phyloP scores from a whole-genome alignment of 2,888 invertebrate species.

The Sympetrum striolatum region DNA sequence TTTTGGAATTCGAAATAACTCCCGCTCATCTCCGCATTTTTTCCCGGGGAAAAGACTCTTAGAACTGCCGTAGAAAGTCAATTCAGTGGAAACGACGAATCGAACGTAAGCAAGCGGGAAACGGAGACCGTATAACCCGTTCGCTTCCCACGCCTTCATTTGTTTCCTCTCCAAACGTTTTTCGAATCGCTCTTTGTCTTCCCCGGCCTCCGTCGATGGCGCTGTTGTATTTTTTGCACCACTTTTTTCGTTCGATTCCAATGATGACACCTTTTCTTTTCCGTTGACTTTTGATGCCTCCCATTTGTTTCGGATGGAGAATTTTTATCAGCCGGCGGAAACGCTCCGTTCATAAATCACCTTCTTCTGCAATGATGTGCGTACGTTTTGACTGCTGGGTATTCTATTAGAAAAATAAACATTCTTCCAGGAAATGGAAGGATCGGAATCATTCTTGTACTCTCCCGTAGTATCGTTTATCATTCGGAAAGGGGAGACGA shows the following conservation, averaged over 20 bases:
- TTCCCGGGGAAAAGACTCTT: background rate
- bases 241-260: background rate
- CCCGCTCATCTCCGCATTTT: no score
- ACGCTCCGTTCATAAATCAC: no score
- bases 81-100: background rate
- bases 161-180: background rate
- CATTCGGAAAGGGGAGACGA: no score
- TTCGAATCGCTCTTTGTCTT: background rate
- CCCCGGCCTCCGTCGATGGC: background rate
- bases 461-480: no score
- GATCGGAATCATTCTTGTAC: no score
- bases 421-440: no score
- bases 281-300: background rate
- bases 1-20: no score
- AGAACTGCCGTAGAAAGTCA: background rate
- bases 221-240: background rate
- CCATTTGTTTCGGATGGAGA: no score
- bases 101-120: background rate
- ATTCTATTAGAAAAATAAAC: no score
- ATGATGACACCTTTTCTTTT: background rate
- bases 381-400: no score
- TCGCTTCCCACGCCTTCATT: background rate
- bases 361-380: no score
- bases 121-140: background rate
- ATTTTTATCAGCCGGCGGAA: no score